Percentiles rank a stretch among this genome's conserved stretches.
These are phyloP conservation scores for Promerops cafer DNA, from an alignment of 2,113 vertebrate species.

Conservation along the genomic window DNA sequence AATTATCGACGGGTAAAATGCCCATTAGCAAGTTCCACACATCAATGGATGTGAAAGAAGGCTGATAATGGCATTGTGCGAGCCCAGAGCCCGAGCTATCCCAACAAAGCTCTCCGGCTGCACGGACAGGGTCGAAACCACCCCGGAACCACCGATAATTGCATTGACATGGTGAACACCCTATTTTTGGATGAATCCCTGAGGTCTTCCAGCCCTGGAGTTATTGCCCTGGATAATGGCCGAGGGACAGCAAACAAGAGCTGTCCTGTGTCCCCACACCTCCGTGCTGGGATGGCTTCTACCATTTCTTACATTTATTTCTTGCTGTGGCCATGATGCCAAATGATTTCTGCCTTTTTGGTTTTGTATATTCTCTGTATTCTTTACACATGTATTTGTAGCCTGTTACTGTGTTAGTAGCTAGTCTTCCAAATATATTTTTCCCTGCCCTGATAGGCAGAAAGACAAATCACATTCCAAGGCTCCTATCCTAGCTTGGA, in stretches of 20 bases:
- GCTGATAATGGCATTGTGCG: not conserved
- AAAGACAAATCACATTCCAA: not conserved
- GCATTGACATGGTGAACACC: not conserved
- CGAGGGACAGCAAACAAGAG: not conserved
- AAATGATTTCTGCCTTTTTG: not conserved
- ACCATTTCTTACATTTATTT: not conserved
- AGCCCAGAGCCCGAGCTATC: not conserved
- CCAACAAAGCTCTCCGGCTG: not conserved
- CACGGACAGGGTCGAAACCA: not conserved
- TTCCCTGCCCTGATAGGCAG: not conserved
- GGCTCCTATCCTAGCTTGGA: not conserved
- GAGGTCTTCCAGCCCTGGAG: constrained; percentile 5
- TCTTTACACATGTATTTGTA: not conserved
- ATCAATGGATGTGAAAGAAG: constrained; percentile 24
- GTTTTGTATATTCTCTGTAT: not conserved
- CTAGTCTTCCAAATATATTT: no score
- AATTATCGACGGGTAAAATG: not conserved
- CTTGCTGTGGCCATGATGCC: no score
- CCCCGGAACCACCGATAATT: not conserved
- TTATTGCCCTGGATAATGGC: not conserved
- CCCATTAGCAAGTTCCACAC: constrained; percentile 52
- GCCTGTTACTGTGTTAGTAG: no score
- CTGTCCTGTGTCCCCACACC: not conserved
- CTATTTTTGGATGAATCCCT: constrained; percentile 40
- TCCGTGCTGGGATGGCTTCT: not conserved